Conservation (phyloP, 2,797 vertebrate species). For the Onychomys torridus region DNA sequence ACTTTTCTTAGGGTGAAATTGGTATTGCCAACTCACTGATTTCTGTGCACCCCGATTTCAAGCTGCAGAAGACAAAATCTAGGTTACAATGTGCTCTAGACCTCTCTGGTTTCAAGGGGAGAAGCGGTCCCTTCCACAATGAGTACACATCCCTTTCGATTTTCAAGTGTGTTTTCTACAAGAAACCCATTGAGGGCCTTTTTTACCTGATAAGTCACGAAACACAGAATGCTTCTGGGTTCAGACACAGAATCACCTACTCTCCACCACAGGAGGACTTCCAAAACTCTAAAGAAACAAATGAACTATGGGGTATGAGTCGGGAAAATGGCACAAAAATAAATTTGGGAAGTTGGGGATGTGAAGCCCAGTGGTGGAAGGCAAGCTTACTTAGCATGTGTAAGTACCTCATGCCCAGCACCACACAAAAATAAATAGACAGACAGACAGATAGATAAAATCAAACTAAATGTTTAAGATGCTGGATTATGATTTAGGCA, state of each 20-base stretch:
- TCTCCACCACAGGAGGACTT: background rate
- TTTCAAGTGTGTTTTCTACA: conserved; percentile 54
- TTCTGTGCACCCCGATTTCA: conserved; percentile 46
- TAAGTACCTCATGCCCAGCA: background rate
- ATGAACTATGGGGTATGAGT: background rate
- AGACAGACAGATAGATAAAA: background rate
- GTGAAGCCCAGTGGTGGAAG: background rate
- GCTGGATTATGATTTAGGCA: background rate
- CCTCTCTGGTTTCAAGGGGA: conserved; percentile 43
- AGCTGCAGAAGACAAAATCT: conserved; percentile 32
- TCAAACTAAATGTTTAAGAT: conserved; percentile 19
- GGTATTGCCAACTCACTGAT: background rate
- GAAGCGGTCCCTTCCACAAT: conserved; percentile 45
- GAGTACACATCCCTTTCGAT: conserved; percentile 5
- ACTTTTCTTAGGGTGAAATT: background rate
- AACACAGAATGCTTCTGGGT: conserved; percentile 11
- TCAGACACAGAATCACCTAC: background rate
- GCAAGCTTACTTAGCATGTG: background rate
- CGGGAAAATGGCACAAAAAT: conserved; percentile 23
- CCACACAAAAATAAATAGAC: background rate
- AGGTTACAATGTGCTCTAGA: background rate
- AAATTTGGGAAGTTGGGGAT: background rate
- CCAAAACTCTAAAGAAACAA: conserved; percentile 51
- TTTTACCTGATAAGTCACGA: background rate
- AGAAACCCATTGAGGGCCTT: conserved; percentile 19